Conservation (phyloP, 2,797 vertebrate species). For the Picus viridis region DNA sequence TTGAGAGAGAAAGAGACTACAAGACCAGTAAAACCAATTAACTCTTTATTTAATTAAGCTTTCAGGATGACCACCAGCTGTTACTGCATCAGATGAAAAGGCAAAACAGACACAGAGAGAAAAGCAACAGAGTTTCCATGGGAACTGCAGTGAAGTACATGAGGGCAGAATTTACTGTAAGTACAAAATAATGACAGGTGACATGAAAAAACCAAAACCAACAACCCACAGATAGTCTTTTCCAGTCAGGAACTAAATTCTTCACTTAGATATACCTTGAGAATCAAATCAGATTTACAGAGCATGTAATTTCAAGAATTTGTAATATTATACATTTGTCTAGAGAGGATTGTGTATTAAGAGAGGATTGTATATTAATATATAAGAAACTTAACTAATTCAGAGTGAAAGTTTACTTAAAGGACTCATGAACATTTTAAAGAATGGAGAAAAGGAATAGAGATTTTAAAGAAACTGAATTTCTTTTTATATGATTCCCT, state of each 20-base stretch:
- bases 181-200: background rate
- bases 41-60: conserved; percentile 61
- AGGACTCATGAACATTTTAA: too few relatives aligned
- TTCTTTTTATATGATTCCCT: too few relatives aligned
- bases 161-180: background rate
- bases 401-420: too few relatives aligned
- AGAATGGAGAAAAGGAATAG: too few relatives aligned
- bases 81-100: conserved; percentile 49
- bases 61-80: conserved; percentile 47
- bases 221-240: background rate
- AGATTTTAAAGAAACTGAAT: too few relatives aligned
- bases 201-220: background rate
- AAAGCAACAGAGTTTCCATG: conserved; percentile 38
- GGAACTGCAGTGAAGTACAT: background rate
- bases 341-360: too few relatives aligned
- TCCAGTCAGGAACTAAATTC: background rate
- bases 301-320: background rate
- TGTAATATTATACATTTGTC: too few relatives aligned
- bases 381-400: too few relatives aligned
- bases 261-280: background rate
- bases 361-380: too few relatives aligned
- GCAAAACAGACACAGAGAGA: conserved; percentile 16
- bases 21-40: conserved; percentile 53
- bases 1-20: conserved; percentile 9
- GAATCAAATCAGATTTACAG: background rate